Conservation (phyloP, 2,797 vertebrate species). For the Otus scops region DNA sequence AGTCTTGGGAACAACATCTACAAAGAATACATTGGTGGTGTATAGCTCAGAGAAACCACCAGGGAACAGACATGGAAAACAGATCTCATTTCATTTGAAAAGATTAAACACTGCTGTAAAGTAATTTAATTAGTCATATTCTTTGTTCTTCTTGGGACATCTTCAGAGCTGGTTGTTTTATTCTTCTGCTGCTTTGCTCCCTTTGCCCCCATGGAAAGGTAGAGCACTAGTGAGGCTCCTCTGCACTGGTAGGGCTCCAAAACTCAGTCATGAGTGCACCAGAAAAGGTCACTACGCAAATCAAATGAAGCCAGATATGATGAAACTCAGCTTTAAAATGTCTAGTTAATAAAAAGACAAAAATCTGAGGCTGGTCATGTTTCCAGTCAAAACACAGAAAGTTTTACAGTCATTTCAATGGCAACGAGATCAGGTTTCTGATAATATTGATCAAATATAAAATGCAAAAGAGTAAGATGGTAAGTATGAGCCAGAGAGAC, state of each 20-base stretch:
- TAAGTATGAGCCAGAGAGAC: neutral
- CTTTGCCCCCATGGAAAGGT: neutral
- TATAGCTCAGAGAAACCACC: neutral
- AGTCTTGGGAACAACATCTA: neutral
- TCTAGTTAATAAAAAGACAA: slow-evolving; percentile 24
- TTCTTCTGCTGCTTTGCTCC: neutral
- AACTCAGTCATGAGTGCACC: neutral
- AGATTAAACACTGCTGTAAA: slow-evolving; percentile 6
- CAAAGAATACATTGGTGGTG: neutral
- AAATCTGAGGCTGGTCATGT: neutral
- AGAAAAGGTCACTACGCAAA: neutral
- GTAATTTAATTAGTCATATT: neutral
- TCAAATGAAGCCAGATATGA: slow-evolving; percentile 8
- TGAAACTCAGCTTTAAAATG: neutral
- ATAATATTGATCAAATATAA: neutral
- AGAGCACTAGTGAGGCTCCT: neutral
- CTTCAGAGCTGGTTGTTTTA: neutral
- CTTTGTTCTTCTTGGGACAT: neutral
- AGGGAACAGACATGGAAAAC: neutral
- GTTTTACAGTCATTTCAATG: neutral
- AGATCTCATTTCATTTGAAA: neutral
- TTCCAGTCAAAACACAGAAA: neutral
- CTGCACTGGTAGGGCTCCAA: rapidly evolving
- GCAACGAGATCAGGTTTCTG: neutral
- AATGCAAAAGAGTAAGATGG: neutral